Percentiles rank a stretch among this genome's conserved stretches.
Conservation (phyloP, 2,888 invertebrate genomes). For the Eudasyphora cyanicolor region DNA sequence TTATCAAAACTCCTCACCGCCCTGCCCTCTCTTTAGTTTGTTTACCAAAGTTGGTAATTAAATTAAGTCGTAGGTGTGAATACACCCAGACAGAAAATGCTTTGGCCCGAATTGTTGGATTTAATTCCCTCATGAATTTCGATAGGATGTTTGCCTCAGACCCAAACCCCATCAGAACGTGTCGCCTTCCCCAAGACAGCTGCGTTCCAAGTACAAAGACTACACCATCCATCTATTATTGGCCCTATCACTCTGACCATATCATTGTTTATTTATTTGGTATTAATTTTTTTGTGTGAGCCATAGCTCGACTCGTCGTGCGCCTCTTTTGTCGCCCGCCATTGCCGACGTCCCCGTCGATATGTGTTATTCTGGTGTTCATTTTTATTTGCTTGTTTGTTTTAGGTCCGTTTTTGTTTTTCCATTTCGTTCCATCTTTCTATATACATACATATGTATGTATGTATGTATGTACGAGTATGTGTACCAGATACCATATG, state of each 20-base stretch:
- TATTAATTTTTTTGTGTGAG: constrained; percentile 22
- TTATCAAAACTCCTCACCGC: constrained; percentile 42
- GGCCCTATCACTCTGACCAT: constrained; percentile 21
- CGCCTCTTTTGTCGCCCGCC: background rate
- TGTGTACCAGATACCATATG: too few relatives aligned
- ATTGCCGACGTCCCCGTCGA: too few relatives aligned
- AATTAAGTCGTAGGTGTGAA: constrained; percentile 20
- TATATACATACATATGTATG: too few relatives aligned
- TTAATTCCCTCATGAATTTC: constrained; percentile 11
- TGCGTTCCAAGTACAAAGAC: background rate
- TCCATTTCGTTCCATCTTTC: constrained; percentile 20
- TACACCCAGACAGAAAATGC: background rate
- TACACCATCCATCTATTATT: background rate
- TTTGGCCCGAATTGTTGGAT: background rate
- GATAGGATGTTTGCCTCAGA: background rate
- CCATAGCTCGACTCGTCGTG: background rate
- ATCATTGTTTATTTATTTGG: constrained; percentile 37
- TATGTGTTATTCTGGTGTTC: background rate
- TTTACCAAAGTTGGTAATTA: constrained; percentile 23
- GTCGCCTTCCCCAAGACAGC: background rate
- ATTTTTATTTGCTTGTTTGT: constrained; percentile 30
- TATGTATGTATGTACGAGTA: too few relatives aligned
- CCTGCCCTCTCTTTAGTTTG: background rate
- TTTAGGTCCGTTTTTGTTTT: constrained; percentile 28
- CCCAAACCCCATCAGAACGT: too few relatives aligned